These are phyloP conservation scores for Enhydra lutris DNA, from an alignment of 2,113 vertebrate species.

Conservation along the genomic window DNA sequence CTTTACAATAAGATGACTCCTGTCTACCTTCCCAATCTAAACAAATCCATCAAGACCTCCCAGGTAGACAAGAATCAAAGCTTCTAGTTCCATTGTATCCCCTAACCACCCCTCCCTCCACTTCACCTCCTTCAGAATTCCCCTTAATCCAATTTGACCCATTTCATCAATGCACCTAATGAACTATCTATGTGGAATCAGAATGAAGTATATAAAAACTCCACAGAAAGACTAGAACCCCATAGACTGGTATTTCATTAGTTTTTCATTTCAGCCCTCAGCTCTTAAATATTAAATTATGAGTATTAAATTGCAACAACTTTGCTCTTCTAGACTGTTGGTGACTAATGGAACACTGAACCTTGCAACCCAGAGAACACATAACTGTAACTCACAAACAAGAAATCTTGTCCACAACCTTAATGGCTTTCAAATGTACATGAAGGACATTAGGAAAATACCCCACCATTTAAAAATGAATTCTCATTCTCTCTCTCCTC, in stretches of 20 bases:
- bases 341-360: not conserved
- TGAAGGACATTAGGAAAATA: not conserved
- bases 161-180: not conserved
- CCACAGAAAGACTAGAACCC: not conserved
- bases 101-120: not conserved
- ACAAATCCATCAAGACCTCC: not conserved
- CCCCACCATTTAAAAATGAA: not conserved
- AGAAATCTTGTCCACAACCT: not conserved
- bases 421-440: not conserved
- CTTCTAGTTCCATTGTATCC: not conserved
- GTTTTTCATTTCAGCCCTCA: not conserved
- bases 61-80: not conserved
- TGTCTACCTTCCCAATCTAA: not conserved
- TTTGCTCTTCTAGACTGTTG: not conserved
- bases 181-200: not conserved
- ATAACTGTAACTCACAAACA: not conserved
- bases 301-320: not conserved
- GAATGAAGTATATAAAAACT: not conserved
- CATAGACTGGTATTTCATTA: not conserved
- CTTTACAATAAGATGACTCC: too few relatives aligned
- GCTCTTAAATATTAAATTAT: not conserved
- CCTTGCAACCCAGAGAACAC: not conserved
- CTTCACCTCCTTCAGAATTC: not conserved
- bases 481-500: not conserved
- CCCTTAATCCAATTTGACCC: not conserved